Evolutionary conservation across 2,113 vertebrate species (phyloP).

Genomic region (Epinephelus lanceolatus): DNA sequence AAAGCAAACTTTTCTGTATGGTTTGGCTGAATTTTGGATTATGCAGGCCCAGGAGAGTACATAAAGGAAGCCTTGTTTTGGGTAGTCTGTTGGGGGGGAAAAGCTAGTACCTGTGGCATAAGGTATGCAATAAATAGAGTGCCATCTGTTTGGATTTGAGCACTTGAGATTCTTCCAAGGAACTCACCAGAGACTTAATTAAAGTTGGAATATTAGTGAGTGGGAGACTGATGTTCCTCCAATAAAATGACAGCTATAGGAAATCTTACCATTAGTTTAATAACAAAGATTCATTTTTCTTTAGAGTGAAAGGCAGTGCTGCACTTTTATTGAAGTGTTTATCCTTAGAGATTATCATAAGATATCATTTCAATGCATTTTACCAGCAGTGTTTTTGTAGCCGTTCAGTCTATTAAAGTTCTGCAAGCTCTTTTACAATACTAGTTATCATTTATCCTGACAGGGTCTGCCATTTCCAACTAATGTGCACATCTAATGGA

Average conservation of each 20-base stretch:
- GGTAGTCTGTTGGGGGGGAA: constrained; percentile 36
- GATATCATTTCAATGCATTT: constrained; percentile 8
- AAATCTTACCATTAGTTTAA: constrained; percentile 51
- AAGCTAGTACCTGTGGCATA: constrained; percentile 76
- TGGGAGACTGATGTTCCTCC: constrained; percentile 60
- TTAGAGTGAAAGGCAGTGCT: constrained; percentile 22
- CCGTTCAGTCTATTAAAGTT: not conserved
- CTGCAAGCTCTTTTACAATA: not conserved
- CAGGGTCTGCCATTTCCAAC: not conserved
- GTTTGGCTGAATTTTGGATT: constrained; percentile 61
- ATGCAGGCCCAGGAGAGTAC: constrained; percentile 43
- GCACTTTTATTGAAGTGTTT: constrained; percentile 12
- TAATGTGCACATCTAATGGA: constrained; percentile 38
- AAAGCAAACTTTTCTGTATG: constrained; percentile 70
- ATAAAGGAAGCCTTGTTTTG: constrained; percentile 64
- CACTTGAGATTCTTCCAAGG: constrained; percentile 69
- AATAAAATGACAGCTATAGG: constrained; percentile 53
- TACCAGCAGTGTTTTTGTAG: constrained; percentile 12
- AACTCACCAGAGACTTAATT: constrained; percentile 81
- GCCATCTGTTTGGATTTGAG: constrained; percentile 78
- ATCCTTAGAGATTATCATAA: constrained; percentile 3
- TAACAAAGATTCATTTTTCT: constrained; percentile 44
- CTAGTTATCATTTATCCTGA: constrained; percentile 7
- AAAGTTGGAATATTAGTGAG: constrained; percentile 75
- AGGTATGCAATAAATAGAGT: constrained; percentile 76